Base-by-base conservation (phyloP, 2,888 invertebrate genomes). In the Dynastes tityus region DNA sequence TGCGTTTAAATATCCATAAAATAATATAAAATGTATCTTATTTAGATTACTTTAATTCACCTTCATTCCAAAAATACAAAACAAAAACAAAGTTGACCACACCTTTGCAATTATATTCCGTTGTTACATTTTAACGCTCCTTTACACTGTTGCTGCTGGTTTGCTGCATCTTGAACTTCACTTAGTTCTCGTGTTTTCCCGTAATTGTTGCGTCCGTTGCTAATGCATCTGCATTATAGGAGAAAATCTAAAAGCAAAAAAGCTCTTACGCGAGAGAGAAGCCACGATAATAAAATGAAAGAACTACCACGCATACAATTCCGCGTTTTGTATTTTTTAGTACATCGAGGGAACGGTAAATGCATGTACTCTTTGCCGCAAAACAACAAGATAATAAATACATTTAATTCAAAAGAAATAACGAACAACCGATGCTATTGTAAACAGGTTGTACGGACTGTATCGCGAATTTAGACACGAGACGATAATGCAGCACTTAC, bases 401-500 rank as follows among this genome's bases (percentile, higher is more conserved):
- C 70, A 61, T 63, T 68, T 64, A 77, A 77, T 63, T 71, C 77
- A 63, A 77, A 77, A 77, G 77, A 77, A 77, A 77, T 71, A 71
- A 70, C 77, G 37, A 77, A 70, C 77, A 77, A 63, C 70, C 77
- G 77, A 77, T 58, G 77, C 77, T 70, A 71, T 77, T 61, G 74
- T 74, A 77, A 75, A 80, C 80, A 80, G 77, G 74, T 71, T 80
- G 78, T 78, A 76, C 76, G 75, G 76, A 80, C 80, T 63, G 75
- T 78, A 80, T 80, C 78, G 76, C 71, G 80, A 71, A 78, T 78
- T 80, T 80, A 80, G 77, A 77, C 80, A 80, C 70, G 80, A 80
- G 70, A 63, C 78, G 78, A 78, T 80, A 80, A 76, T 80, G 71
- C 78, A 76, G 76, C 73, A 74, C 73, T 74, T 76, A 78, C 80